Conservation (phyloP, 1,140 invertebrate species). For the Halyomorpha halys region DNA sequence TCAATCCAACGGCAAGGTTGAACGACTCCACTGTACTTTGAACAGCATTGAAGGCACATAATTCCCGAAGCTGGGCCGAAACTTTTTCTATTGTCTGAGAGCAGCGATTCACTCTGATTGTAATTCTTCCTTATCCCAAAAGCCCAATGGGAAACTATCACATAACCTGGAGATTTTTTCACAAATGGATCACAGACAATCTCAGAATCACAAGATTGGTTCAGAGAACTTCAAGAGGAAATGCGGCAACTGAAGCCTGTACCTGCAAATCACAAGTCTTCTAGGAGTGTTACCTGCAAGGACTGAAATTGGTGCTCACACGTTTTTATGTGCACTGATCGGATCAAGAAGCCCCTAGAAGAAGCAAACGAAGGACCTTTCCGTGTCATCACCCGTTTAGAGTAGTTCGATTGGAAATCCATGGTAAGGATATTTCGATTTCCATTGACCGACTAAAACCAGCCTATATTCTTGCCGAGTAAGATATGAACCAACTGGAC, state of each 20-base stretch:
- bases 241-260: neutral
- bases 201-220: neutral
- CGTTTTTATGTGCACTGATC: too few relatives aligned
- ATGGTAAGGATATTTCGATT: neutral
- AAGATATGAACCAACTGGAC: neutral
- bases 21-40: too few relatives aligned
- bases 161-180: too few relatives aligned
- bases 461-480: neutral
- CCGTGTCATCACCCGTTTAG: too few relatives aligned
- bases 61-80: neutral
- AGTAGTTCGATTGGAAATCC: neutral
- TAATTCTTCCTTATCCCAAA: too few relatives aligned
- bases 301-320: neutral
- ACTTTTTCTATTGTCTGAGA: too few relatives aligned
- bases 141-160: neutral
- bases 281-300: neutral
- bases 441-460: neutral
- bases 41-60: too few relatives aligned
- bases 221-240: neutral
- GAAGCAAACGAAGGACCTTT: too few relatives aligned
- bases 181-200: neutral
- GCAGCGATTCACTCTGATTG: too few relatives aligned
- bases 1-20: too few relatives aligned
- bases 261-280: neutral
- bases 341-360: too few relatives aligned